phyloP scores from a whole-genome alignment of 1,140 invertebrate species.

The Drosophila trapezifrons region DNA sequence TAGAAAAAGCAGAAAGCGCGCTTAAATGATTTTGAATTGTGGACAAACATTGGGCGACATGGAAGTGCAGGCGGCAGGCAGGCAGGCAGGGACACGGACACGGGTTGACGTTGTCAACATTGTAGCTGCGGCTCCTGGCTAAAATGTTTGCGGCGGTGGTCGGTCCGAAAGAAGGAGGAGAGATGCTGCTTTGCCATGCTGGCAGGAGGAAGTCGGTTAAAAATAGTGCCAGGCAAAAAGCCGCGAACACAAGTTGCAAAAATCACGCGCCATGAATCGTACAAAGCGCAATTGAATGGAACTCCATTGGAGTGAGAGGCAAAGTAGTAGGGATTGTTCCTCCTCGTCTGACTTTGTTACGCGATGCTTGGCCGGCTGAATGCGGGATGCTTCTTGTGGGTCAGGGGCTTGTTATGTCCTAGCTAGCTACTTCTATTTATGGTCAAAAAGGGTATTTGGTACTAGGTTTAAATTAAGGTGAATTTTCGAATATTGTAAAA shows the following conservation, averaged over 20 bases:
- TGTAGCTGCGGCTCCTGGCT: slow-evolving; percentile 76
- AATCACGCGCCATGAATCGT: slow-evolving; percentile 75
- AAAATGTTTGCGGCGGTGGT: slow-evolving; percentile 67
- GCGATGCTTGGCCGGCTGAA: slow-evolving; percentile 12
- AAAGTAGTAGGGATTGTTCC: slow-evolving; percentile 16
- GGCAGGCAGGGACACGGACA: slow-evolving; percentile 37
- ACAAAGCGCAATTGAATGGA: slow-evolving; percentile 69
- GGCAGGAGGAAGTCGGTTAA: slow-evolving; percentile 22
- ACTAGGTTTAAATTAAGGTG: no score
- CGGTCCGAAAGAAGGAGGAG: slow-evolving; percentile 7
- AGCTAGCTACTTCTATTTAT: slow-evolving; percentile 7
- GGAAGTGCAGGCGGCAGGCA: slow-evolving; percentile 28
- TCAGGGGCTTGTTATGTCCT: slow-evolving; percentile 20
- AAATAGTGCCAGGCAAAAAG: slow-evolving; percentile 76
- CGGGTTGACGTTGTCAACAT: slow-evolving; percentile 72
- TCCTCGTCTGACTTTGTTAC: slow-evolving; percentile 34
- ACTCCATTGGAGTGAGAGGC: slow-evolving; percentile 15
- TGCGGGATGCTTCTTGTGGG: slow-evolving; percentile 19
- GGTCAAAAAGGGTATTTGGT: background rate
- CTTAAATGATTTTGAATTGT: slow-evolving; percentile 81
- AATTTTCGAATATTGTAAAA: no score
- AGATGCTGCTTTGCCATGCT: slow-evolving; percentile 11
- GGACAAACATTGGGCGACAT: slow-evolving; percentile 64
- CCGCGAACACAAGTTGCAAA: slow-evolving; percentile 76
- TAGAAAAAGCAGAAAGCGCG: slow-evolving; percentile 52